Percentiles rank a stretch among this genome's conserved stretches.
These are phyloP conservation scores for Hypothenemus hampei DNA, from an alignment of 1,140 invertebrate species.

Conservation along the genomic window DNA sequence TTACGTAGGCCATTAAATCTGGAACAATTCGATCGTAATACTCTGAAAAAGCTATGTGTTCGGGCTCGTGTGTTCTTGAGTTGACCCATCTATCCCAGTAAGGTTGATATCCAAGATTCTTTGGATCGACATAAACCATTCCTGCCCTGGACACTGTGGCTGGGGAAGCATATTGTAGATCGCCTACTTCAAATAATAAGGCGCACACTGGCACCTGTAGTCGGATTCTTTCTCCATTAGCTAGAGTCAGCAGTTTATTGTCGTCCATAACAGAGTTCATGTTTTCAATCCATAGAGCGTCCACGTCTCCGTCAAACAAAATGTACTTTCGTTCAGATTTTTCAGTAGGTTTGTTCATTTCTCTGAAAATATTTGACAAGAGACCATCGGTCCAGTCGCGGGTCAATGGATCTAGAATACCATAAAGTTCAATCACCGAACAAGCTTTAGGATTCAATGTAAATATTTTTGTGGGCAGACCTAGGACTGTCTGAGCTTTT, in stretches of 20 bases:
- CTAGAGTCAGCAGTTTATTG: constrained; percentile 81
- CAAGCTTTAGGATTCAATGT: constrained; percentile 82
- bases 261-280: constrained; percentile 97
- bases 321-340: constrained; percentile 71
- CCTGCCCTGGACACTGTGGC: constrained; percentile 87
- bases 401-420: constrained; percentile 76
- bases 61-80: constrained; percentile 47
- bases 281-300: constrained; percentile 91
- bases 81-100: constrained; percentile 80
- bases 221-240: constrained; percentile 84
- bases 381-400: constrained; percentile 91
- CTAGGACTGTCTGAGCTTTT: constrained; percentile 71
- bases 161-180: constrained; percentile 84
- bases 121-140: constrained; percentile 91
- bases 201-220: constrained; percentile 74
- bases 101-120: constrained; percentile 79
- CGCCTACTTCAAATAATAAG: constrained; percentile 84
- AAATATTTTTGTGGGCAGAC: constrained; percentile 69
- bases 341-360: constrained; percentile 75
- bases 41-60: constrained; percentile 52
- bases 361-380: constrained; percentile 83
- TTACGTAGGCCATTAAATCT: constrained; percentile 64
- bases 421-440: constrained; percentile 84
- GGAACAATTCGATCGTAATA: constrained; percentile 72
- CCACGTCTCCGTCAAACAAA: constrained; percentile 89